Evolutionary conservation across 1,140 invertebrate genomes (phyloP), one percentile per base, ranked within the genome.

Genomic region (Lysiphlebus fabarum): DNA sequence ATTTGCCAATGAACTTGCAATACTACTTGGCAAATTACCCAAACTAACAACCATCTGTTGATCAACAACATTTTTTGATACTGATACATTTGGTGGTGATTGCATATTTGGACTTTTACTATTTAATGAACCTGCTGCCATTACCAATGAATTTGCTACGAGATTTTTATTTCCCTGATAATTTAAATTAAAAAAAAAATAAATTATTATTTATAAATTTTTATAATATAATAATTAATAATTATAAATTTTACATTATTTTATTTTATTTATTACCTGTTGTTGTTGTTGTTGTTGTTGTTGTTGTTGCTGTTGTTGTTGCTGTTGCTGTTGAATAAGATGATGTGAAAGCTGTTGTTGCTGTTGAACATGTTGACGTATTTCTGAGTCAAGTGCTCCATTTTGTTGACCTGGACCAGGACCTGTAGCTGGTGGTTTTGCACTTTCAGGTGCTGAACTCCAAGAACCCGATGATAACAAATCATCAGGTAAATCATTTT

Each of bases 401-500:
- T 89, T 89, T 67, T 88, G 82, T 77, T 87, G 83, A 67, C 89
- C 89, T 56, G 88, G 87, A 2, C 90, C 89, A 10, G 89, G 89
- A 49, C 89, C 87, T 67, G 89, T 87, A 33, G 85, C 89, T 3
- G 85, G 87, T 54, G 89, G 88, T 71, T 90, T 91, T 44, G 69
- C 77, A 71, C 68, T 83, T 73, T 70, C 82, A 63, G 67, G 85
- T 76, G 68, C 82, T 40, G 82, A 76, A 59, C 84, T 84, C 89
- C 90, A 91, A 63, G 85, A 84, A 47, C 83, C 82, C 36, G 85
- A 83, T 11, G 84, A 83, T 70, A 94, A 89, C 53, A 96, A 80
- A 79, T 96, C 94, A 82, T 96, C 93, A 40, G 93, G 93, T 61
- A 96, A 85, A 78, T 94, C 90, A 81, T 93, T 92, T 81, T 94